Evolutionary conservation across 2,888 invertebrate genomes (phyloP).

Genomic region (Aporophyla nigra): DNA sequence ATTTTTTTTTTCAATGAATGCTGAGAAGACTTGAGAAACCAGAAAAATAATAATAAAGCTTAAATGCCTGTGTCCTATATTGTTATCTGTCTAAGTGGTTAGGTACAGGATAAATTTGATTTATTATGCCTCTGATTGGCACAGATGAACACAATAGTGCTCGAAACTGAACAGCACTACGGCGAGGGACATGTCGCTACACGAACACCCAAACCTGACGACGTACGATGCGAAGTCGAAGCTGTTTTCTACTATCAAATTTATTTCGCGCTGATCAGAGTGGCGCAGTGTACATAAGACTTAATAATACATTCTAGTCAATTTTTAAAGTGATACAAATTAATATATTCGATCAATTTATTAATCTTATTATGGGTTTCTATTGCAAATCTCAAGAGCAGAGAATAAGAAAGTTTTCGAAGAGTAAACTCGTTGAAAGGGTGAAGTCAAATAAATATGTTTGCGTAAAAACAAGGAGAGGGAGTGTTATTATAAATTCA

Average conservation of each 20-base stretch:
- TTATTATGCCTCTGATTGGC: conserved; percentile 35
- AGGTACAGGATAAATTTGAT: conserved; percentile 32
- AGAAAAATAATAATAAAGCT: neutral
- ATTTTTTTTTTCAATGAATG: neutral
- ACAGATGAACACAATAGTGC: conserved; percentile 28
- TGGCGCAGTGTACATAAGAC: conserved; percentile 36
- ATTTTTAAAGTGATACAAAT: conserved; percentile 45
- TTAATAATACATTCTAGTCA: conserved; percentile 60
- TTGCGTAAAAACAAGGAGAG: conserved; percentile 58
- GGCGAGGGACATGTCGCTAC: conserved; percentile 75
- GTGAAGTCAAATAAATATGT: conserved; percentile 67
- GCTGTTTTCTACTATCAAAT: conserved; percentile 45
- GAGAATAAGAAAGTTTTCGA: conserved; percentile 56
- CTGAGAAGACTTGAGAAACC: neutral
- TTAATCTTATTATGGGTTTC: conserved; percentile 68
- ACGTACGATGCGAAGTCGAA: conserved; percentile 46
- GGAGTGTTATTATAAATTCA: conserved; percentile 61
- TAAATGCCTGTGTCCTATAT: neutral
- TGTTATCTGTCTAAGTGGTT: neutral
- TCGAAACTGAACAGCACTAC: conserved; percentile 66
- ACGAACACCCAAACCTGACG: conserved; percentile 62
- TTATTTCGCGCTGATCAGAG: conserved; percentile 47
- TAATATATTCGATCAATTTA: conserved; percentile 55
- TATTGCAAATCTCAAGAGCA: conserved; percentile 66
- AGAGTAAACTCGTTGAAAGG: conserved; percentile 54